Base-by-base conservation (phyloP, 1,140 invertebrate species). In the Popillia japonica region DNA sequence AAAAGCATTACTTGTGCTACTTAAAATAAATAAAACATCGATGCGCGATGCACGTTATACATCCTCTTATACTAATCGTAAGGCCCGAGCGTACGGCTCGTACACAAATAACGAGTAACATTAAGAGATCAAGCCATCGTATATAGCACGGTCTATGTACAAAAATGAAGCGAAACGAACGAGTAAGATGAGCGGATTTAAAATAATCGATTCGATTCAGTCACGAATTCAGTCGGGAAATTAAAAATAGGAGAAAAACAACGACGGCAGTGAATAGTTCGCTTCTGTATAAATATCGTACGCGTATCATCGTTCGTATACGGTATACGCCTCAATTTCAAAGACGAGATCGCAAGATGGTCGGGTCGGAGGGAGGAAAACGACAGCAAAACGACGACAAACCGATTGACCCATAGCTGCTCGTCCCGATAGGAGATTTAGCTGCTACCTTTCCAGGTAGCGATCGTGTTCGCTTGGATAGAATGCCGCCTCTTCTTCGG, bases 111-210 rank as follows among this genome's bases (percentile, higher is more conserved):
- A 64, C 61, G 22, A 64, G 61, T 64, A 64, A 64, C 23, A 64
- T 64, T 64, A 64, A 64, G 61, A 64, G 61, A 64, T 64, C 61
- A 64, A 64, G 61, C 61, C 61, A 64, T 64, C 23, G n/a, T n/a
- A 64, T 64, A 20, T 64, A 64, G 61, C 61, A 64, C 61, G 22
- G 61, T 64, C 61, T 22, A 48, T 48, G 11, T 48, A 48, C 6
- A 17, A 23, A 0, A 64, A 27, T 64, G n/a, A 64, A 64, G 20
- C 8, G 17, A 23, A 22, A 23, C 10, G 23, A 64, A 17, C 17
- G 22, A 64, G 22, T 23, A 64, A 11, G 22, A 64, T 27, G 17
- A 64, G 23, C 17, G 17, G 22, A 2, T n/a, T n/a, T n/a, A n/a
- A n/a, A n/a, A n/a, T n/a, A n/a, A n/a, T n/a, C n/a, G n/a, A 64